A percentile compares a stretch with the other conserved stretches of the same genome.
These are phyloP conservation scores for Megalops cyprinoides DNA, from an alignment of 2,797 vertebrate species.

Conservation along the genomic window DNA sequence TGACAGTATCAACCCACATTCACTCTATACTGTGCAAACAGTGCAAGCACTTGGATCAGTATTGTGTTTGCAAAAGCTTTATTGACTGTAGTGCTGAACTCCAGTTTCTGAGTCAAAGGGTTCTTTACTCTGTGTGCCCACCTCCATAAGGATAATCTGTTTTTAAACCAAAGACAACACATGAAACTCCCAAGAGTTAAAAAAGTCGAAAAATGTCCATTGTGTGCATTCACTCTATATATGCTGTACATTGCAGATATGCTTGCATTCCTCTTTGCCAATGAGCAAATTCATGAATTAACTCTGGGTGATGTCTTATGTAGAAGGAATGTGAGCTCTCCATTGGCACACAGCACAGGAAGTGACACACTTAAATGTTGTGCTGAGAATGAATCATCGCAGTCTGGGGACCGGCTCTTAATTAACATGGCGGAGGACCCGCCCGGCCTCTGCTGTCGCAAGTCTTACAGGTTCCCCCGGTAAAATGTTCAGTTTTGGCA, in stretches of 20 bases:
- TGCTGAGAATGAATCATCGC: neutral
- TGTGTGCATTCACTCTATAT: too few relatives aligned
- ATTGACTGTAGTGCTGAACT: neutral
- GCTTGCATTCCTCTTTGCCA: neutral
- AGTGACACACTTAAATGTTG: neutral
- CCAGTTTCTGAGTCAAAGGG: neutral
- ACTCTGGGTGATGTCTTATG: neutral
- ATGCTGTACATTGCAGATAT: neutral
- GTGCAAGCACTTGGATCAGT: neutral
- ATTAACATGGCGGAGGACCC: neutral
- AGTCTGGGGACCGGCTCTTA: neutral
- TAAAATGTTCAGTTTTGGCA: neutral
- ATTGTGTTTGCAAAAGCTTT: neutral
- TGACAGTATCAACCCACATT: too few relatives aligned
- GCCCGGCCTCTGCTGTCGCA: too few relatives aligned
- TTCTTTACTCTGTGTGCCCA: neutral
- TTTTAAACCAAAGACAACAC: neutral
- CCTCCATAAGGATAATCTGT: too few relatives aligned
- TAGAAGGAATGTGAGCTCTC: neutral
- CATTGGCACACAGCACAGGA: neutral
- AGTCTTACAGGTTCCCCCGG: too few relatives aligned
- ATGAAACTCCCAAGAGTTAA: too few relatives aligned
- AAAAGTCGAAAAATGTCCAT: too few relatives aligned
- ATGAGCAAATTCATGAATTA: too few relatives aligned
- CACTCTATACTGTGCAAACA: too few relatives aligned